phyloP scores from a whole-genome alignment of 35 echinoderm and acorn worm species.

The Apostichopus californicus region DNA sequence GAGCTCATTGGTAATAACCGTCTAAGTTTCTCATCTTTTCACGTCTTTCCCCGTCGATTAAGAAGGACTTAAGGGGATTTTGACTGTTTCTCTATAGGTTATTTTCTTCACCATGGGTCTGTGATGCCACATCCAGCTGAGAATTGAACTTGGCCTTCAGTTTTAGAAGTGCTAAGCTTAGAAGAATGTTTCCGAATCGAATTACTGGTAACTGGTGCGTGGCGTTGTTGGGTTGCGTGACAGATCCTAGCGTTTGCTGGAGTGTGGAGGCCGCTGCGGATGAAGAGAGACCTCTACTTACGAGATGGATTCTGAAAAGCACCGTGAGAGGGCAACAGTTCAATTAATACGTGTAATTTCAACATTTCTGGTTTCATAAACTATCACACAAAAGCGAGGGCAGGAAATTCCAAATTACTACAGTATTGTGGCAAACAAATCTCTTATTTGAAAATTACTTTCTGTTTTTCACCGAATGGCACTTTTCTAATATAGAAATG shows the following conservation, averaged over 20 bases:
- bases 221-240: slow-evolving; percentile 54
- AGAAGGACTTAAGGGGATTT: slow-evolving; percentile 59
- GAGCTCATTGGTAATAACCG: slow-evolving; percentile 60
- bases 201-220: slow-evolving; percentile 57
- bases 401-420: too few species aligned
- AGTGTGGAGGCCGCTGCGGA: not conserved
- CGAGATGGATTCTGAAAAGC: too few species aligned
- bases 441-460: too few species aligned
- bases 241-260: not conserved
- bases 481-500: too few species aligned
- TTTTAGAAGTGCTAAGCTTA: slow-evolving; percentile 46
- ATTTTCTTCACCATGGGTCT: slow-evolving; percentile 51
- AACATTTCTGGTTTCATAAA: too few species aligned
- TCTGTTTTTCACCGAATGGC: too few species aligned
- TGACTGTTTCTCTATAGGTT: slow-evolving; percentile 51
- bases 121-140: slow-evolving; percentile 41
- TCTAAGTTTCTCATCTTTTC: slow-evolving; percentile 64
- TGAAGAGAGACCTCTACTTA: slow-evolving; percentile 49
- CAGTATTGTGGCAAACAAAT: too few species aligned
- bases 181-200: slow-evolving; percentile 59
- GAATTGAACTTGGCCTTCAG: slow-evolving; percentile 68
- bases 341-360: too few species aligned
- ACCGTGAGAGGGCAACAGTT: too few species aligned
- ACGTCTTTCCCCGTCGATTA: slow-evolving; percentile 60
- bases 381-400: too few species aligned